Base-by-base conservation (phyloP, 1,140 invertebrate species). In the Neocloeon triangulifer region DNA sequence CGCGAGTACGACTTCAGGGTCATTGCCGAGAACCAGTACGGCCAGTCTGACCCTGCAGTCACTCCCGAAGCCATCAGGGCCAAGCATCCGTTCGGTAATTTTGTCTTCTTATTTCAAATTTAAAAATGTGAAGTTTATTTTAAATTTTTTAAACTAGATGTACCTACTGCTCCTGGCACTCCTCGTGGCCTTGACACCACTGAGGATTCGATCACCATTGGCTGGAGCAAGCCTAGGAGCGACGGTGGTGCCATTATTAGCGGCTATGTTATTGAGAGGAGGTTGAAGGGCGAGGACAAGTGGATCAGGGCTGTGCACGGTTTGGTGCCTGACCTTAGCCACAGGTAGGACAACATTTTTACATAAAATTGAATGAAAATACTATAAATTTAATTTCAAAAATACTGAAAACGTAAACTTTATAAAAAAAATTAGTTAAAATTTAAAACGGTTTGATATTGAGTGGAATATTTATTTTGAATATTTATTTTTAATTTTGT, bases 1-100 rank as follows among this genome's bases (percentile, higher is more conserved):
- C 69, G 68, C 38, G 73, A 84, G 19, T 98, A 98, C 50, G 91
- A 98, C 41, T 98, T 99, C 68, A 66, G 91, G 36, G 91, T 98
- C 2, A 77, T 88, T 63, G 92, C 92, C 32, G 92, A 97, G 53
- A 98, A 98, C 55, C 72, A 86, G 45, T 89, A 94, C 46, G 94
- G 92, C 22, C 71, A 79, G 34, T 92, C 88, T 17, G 91, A 97
- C 40, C 85, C 89, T 5, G 76, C 76, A 7, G 66, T 65, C 19
- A 92, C 86, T 0, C 65, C 64, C 12, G 80, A 91, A 50, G 76
- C 89, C 9, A 80, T 96, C 40, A 69, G 69, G 39, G 89, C 91
- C 1, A 82, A 86, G 58, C 80, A 92, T 78, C 88, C 91, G 44
- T 97, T 92, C 56, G 85, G 67, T 66, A 41, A 45, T 45, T 43